Evolutionary conservation across 2,888 invertebrate species (phyloP), one percentile per base, ranked within the genome.

Genomic region (Mesorhabditis spiculigera): DNA sequence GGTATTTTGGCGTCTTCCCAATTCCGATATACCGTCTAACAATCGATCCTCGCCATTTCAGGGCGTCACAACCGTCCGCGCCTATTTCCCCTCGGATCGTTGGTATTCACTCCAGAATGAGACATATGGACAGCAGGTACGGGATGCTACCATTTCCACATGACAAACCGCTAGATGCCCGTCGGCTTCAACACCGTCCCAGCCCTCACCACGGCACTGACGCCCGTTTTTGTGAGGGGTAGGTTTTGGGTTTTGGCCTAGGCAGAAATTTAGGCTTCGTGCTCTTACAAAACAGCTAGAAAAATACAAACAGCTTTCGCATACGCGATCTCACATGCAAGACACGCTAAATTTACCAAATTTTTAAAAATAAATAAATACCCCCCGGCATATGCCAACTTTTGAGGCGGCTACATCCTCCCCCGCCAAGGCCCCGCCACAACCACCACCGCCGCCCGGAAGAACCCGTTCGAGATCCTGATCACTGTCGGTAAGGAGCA

Each of bases 391-490:
- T 1, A n/a, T 58, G n/a, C 10, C 58, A 6, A 13, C 8, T 41
- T 50, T 63, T 63, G 6, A 5, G 90, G 89, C 68, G 91, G 91
- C 43, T 87, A 88, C 61, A 89, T 91, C 41, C 79, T 91, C 65
- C 87, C 89, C 28, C 86, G 89, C 75, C 89, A 87, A 72, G 76
- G 71, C 8, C 73, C 82, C 4, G 75, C 69, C 28, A 71, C 75
- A 6, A 85, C 81, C 0, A 82, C 83, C 4, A 77, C 76, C 0
- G 77, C 74, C 4, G 71, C 82, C 63, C 89, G 92, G 72, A 88
- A 89, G 78, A 90, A 90, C 45, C 90, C 90, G 63, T 88, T 93
- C 73, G 90, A 91, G 79, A 87, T 93, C 44, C 82, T 91, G 6
- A 90, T 90, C 0, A 90, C 73, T 3, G 67, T 70, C 50, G 68